A percentile compares a stretch with the other conserved stretches of the same genome.
phyloP scores from a whole-genome alignment of 1,140 invertebrate genomes.

The Goniozus legneri region DNA sequence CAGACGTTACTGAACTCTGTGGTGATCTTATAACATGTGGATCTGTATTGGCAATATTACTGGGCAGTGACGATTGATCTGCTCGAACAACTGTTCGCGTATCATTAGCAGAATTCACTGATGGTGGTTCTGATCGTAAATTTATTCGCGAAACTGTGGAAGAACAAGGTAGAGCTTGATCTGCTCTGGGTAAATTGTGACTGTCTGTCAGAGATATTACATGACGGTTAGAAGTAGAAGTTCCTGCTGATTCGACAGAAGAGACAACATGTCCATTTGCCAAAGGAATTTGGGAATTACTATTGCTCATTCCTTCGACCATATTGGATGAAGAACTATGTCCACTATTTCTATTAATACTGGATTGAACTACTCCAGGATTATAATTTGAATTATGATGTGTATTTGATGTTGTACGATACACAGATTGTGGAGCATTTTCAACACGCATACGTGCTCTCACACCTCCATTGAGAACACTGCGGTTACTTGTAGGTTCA shows the following conservation, averaged over 20 bases:
- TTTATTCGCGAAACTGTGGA: background rate
- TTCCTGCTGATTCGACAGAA: constrained; percentile 13
- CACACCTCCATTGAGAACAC: constrained; percentile 67
- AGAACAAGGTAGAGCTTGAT: background rate
- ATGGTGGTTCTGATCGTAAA: background rate
- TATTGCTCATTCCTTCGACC: constrained; percentile 4
- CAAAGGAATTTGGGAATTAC: constrained; percentile 9
- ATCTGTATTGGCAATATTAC: background rate
- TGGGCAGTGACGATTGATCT: constrained; percentile 8
- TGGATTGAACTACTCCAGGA: constrained; percentile 10
- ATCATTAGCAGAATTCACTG: constrained; percentile 1
- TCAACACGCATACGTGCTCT: constrained; percentile 63
- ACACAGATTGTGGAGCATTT: constrained; percentile 40
- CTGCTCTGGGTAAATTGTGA: background rate
- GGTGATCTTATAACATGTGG: too few species aligned
- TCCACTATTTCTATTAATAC: constrained; percentile 12
- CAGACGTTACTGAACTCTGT: too few species aligned
- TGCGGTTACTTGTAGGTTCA: constrained; percentile 50
- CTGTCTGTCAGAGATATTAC: background rate
- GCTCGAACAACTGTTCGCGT: constrained; percentile 5
- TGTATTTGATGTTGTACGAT: constrained; percentile 37
- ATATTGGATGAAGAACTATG: constrained; percentile 2
- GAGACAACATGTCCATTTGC: constrained; percentile 22
- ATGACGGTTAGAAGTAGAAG: background rate
- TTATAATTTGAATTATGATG: constrained; percentile 26